Base-by-base conservation (phyloP, 2,797 vertebrate species). In the Pipistrellus pygmaeus region DNA sequence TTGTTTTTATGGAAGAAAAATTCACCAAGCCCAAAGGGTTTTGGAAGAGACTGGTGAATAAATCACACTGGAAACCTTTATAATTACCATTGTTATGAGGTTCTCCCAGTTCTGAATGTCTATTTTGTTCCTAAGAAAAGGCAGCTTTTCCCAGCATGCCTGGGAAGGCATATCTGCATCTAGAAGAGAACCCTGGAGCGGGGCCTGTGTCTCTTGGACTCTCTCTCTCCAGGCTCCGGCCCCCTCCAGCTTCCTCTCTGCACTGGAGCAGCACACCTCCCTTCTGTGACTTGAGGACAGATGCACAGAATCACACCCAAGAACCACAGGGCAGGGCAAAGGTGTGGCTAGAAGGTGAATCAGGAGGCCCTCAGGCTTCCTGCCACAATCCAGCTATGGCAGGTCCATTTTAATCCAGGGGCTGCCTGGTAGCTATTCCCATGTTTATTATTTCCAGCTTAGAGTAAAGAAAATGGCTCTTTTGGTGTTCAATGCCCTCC, bases 401-500 rank as follows among this genome's bases (percentile, higher is more conserved):
- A 51, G 27, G 35, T 44, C 73, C 25, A 12, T 53, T 85, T 71
- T 72, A 68, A 48, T 12, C 2, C 2, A 82, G 23, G 20, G 46
- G 21, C 27, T 76, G 13, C 64, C 11, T 1, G 32, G 20, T 55
- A 83, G 25, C 25, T 75, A n/a, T 78, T 80, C 62, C 18, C 48
- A 60, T 30, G 57, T 81, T 27, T 38, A 72, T 87, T 46, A 64
- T 82, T 91, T 17, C 35, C 23, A 93, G 25, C 6, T 32, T 21
- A 71, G 88, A 93, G 32, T 30, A 89, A 89, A 75, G 71, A 18
- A 87, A 93, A 92, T n/a, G 12, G 12, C 32, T 86, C 46, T 90
- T 89, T 66, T 23, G 44, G 6, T 68, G 35, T 18, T 60, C 41
- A 62, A 0, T 38, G 25, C 18, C 27, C 38, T 84, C 69, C 38